Evolutionary conservation across 2,113 vertebrate species (phyloP).

Genomic region (Patagioenas fasciata): DNA sequence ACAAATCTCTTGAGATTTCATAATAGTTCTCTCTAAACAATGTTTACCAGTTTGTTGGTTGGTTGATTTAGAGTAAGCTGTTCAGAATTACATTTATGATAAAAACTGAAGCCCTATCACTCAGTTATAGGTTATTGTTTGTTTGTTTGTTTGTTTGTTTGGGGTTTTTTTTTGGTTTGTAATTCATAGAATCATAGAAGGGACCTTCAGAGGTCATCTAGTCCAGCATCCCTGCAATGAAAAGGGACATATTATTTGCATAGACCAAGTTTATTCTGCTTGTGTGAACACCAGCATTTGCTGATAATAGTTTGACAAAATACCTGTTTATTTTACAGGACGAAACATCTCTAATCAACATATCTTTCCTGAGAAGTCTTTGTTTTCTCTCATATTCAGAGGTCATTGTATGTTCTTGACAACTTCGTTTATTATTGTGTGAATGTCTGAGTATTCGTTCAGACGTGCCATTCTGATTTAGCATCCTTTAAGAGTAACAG

Average conservation of each 20-base stretch:
- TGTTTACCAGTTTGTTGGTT: background rate
- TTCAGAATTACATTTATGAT: conserved; percentile 9
- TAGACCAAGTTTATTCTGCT: background rate
- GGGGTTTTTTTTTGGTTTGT: fast-evolving
- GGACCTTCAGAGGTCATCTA: no score
- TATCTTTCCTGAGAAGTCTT: background rate
- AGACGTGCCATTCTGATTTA: conserved; percentile 31
- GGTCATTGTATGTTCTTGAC: conserved; percentile 41
- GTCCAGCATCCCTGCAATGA: no score
- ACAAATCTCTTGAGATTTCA: background rate
- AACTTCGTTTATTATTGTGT: conserved; percentile 52
- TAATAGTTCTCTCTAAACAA: background rate
- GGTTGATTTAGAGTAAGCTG: background rate
- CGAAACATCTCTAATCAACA: conserved; percentile 49
- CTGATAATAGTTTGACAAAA: conserved; percentile 14
- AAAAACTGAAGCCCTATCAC: background rate
- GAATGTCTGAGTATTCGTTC: conserved; percentile 34
- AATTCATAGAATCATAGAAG: no score
- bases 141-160: background rate
- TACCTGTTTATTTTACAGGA: conserved; percentile 35
- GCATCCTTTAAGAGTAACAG: conserved; percentile 28
- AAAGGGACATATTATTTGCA: background rate
- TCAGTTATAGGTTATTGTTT: background rate
- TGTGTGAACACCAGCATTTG: conserved; percentile 27
- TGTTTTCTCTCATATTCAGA: background rate